Conservation (phyloP, 2,888 invertebrate species). For the Tetheella fluctuosa region DNA sequence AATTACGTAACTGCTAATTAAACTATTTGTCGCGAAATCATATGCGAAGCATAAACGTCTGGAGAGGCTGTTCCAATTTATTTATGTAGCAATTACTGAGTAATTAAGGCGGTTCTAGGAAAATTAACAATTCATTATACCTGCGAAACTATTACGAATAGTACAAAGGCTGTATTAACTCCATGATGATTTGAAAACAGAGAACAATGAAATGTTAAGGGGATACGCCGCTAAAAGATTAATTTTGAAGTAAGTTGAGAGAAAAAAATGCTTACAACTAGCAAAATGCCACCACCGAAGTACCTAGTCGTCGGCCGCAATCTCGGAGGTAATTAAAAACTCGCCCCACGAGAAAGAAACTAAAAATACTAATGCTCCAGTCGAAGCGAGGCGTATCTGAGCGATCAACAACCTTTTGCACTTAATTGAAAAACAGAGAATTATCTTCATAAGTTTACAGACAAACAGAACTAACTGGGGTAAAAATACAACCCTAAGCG, state of each 20-base stretch:
- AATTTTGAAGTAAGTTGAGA: constrained; percentile 32
- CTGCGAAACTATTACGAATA: neutral
- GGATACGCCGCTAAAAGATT: constrained; percentile 25
- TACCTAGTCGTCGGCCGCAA: constrained; percentile 49
- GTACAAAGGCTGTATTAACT: constrained; percentile 5
- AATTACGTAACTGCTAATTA: constrained; percentile 8
- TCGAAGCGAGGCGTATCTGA: neutral
- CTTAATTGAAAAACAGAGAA: neutral
- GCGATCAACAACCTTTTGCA: neutral
- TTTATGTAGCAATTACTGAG: constrained; percentile 31
- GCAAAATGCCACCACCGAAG: constrained; percentile 32
- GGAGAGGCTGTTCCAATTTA: constrained; percentile 21
- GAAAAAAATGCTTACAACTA: constrained; percentile 48
- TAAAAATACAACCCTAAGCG: too few relatives aligned
- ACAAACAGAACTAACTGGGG: neutral
- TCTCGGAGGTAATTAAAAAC: constrained; percentile 67
- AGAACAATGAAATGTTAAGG: constrained; percentile 9
- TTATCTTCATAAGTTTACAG: neutral
- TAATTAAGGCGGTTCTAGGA: constrained; percentile 21
- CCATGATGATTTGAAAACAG: constrained; percentile 10
- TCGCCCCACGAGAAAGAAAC: constrained; percentile 39
- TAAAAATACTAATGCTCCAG: neutral
- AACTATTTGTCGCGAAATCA: constrained; percentile 6
- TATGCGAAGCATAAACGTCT: constrained; percentile 20
- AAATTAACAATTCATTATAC: constrained; percentile 28